Evolutionary conservation across 2,888 invertebrate genomes (phyloP).

Genomic region (Agrotis exclamationis): DNA sequence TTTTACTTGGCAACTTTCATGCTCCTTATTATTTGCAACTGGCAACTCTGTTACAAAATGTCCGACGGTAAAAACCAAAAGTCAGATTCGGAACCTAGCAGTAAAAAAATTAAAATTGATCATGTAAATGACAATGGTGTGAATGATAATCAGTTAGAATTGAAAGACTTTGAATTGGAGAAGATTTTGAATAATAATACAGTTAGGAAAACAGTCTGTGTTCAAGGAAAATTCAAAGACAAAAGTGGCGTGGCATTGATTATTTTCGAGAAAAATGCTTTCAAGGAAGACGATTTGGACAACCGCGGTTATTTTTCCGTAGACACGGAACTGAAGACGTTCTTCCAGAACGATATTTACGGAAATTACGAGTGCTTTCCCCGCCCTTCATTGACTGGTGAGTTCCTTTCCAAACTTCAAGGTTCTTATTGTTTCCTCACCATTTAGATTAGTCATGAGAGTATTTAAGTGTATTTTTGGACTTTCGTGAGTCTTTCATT

Average conservation of each 20-base stretch:
- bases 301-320: slow-evolving; percentile 92
- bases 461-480: slow-evolving; percentile 41
- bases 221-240: slow-evolving; percentile 93
- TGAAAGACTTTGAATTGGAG: slow-evolving; percentile 93
- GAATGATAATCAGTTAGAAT: slow-evolving; percentile 80
- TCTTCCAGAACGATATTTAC: slow-evolving; percentile 96
- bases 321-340: slow-evolving; percentile 91
- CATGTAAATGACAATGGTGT: slow-evolving; percentile 81
- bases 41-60: slow-evolving; percentile 84
- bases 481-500: slow-evolving; percentile 38
- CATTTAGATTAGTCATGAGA: slow-evolving; percentile 67
- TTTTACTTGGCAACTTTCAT: slow-evolving; percentile 1
- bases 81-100: slow-evolving; percentile 76
- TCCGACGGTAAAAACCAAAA: slow-evolving; percentile 84
- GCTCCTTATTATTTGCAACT: slow-evolving; percentile 48
- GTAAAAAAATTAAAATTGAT: slow-evolving; percentile 86
- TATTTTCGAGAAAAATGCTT: slow-evolving; percentile 95
- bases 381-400: slow-evolving; percentile 92
- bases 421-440: slow-evolving; percentile 44
- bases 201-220: slow-evolving; percentile 93
- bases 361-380: slow-evolving; percentile 95
- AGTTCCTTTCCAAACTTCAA: slow-evolving; percentile 72
- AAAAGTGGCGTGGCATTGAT: slow-evolving; percentile 93
- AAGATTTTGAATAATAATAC: slow-evolving; percentile 94
- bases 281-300: slow-evolving; percentile 92